Evolutionary conservation across 92 coral and sea anemone species (phyloP).

Genomic region (Pocillopora meandrina): DNA sequence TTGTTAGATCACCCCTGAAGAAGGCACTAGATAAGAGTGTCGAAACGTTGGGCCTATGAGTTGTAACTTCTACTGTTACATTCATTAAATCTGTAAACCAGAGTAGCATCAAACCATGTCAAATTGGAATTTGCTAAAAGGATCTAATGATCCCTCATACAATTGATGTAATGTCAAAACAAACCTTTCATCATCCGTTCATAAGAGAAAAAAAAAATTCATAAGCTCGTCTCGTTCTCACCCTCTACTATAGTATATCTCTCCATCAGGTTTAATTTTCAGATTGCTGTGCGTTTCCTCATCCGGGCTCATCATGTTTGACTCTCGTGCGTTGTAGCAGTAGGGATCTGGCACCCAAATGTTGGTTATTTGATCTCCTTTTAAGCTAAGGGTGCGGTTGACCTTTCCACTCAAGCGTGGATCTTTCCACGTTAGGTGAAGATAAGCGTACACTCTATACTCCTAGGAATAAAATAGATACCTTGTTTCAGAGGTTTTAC

Average conservation of each 20-base stretch:
- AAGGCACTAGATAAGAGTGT: too few species aligned
- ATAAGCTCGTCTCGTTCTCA: not conserved
- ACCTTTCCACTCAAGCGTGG: conserved; percentile 55
- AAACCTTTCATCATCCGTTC: not conserved
- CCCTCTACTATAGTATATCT: conserved; percentile 66
- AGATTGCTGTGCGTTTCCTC: conserved; percentile 66
- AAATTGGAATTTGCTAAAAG: too few species aligned
- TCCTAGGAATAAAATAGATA: conserved; percentile 31
- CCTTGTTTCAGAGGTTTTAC: not conserved
- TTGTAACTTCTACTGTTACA: too few species aligned
- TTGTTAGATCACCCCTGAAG: too few species aligned
- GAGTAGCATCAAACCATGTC: too few species aligned
- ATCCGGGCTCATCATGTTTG: conserved; percentile 69
- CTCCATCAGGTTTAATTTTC: conserved; percentile 43
- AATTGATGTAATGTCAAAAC: too few species aligned
- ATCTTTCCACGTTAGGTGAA: conserved; percentile 66
- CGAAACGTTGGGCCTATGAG: too few species aligned
- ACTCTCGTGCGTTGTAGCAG: conserved; percentile 75
- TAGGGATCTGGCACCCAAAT: conserved; percentile 78
- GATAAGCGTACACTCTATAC: conserved; percentile 54
- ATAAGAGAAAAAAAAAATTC: not conserved
- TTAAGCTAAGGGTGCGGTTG: conserved; percentile 54
- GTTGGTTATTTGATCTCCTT: conserved; percentile 54
- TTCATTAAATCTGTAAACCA: too few species aligned
- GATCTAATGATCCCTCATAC: too few species aligned